Evolutionary conservation across 2,888 invertebrate species (phyloP), one percentile per base, ranked within the genome.

Genomic region (Stenodera caucasica): DNA sequence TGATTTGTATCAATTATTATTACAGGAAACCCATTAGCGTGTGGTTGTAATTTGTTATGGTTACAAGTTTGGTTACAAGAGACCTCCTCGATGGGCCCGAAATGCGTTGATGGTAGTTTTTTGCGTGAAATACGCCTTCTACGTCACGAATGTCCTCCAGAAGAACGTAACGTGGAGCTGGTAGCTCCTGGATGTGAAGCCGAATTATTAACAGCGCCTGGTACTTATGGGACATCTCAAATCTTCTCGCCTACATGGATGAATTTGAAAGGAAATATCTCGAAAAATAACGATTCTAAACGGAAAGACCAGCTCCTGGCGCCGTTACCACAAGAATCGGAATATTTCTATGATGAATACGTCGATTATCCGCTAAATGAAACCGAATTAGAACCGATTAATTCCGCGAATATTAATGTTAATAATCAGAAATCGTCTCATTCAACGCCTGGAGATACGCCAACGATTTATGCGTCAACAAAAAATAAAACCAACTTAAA

Each of bases 31-130:
- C 94, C 94, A 1, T 81, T 95, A 63, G 83, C 86, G 21, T 94
- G 94, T 76, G 88, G 91, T 53, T 94, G 94, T 75, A 88, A 88
- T 65, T 85, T 92, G 78, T 83, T 91, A 56, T 94, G 94, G 94
- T 80, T 94, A 2, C 87, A 91, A 70, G 89, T 88, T 2, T 94
- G 93, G 93, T 80, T 93, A 26, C 87, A 88, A 64, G 91, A 92
- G 77, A 87, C 89, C 0, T 86, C 88, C 23, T 83, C 87, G 2
- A 84, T 88, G 7, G 92, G 92, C 2, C 93, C 93, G 5, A 86
- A 87, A 73, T 94, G 93, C 76, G 85, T 87, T 26, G 92, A 93
- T 73, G 93, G 93, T 0, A 87, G 88, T 15, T 83, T 90, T 12
- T 83, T 93, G n/a, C 86, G 89, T 68, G 88, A 89, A 66, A 85